phyloP scores from a whole-genome alignment of 2,113 vertebrate species.

The Nyctibius bracteatus region DNA sequence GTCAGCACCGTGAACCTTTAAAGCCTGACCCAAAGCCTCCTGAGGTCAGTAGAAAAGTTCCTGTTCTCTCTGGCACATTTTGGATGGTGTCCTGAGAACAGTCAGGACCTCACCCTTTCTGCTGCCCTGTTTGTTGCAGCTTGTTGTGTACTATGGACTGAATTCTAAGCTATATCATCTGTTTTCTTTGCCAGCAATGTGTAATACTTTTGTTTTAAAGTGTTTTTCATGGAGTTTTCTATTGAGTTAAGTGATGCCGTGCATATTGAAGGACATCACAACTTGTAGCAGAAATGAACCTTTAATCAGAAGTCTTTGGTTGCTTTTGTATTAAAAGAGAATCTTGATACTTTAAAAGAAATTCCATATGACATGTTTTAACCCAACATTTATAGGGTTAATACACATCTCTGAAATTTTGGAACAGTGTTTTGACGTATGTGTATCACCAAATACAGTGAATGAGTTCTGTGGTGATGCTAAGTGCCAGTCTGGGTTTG shows the following conservation, averaged over 20 bases:
- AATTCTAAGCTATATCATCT: not conserved
- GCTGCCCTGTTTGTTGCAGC: not conserved
- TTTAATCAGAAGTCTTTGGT: not conserved
- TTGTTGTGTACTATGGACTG: not conserved
- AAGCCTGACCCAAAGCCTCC: not conserved
- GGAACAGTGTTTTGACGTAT: not conserved
- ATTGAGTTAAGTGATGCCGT: not conserved
- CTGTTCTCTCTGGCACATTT: not conserved
- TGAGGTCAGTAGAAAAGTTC: not conserved
- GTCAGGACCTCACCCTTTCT: not conserved
- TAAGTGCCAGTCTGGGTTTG: not conserved
- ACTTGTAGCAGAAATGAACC: not conserved
- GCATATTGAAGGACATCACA: not conserved
- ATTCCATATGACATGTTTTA: not conserved
- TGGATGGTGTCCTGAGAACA: not conserved
- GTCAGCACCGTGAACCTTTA: not conserved
- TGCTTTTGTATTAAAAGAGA: not conserved
- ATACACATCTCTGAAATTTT: not conserved
- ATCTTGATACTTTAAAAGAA: not conserved
- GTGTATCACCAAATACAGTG: not conserved
- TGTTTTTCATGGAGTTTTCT: not conserved
- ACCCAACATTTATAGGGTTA: not conserved
- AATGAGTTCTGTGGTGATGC: not conserved
- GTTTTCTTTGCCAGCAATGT: not conserved
- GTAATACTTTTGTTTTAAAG: not conserved